Conservation (phyloP, 2,113 vertebrate species). For the Mellivora capensis region DNA sequence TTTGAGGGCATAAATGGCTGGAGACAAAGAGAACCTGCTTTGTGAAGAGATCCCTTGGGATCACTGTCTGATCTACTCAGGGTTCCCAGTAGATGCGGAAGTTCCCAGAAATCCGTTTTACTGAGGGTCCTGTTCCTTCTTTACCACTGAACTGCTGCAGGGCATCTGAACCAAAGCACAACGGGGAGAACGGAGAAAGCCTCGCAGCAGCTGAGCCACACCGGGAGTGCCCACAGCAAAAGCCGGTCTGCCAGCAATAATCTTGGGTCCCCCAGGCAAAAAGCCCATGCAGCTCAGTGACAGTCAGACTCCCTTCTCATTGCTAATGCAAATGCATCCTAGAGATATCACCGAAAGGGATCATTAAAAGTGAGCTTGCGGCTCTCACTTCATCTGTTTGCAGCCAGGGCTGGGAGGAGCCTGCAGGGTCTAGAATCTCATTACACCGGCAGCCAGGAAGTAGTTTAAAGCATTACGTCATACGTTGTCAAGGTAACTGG, state of each 20-base stretch:
- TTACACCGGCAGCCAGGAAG: constrained; percentile 16
- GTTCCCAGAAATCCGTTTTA: not conserved
- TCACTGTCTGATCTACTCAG: not conserved
- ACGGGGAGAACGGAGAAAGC: not conserved
- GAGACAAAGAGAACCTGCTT: constrained; percentile 9
- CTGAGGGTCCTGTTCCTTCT: not conserved
- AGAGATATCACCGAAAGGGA: not conserved
- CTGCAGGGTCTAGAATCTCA: not conserved
- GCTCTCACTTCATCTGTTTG: not conserved
- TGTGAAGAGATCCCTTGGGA: constrained; percentile 26
- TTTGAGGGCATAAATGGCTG: not conserved
- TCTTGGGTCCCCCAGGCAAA: not conserved
- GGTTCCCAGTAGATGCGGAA: constrained; percentile 1
- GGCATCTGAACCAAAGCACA: not conserved
- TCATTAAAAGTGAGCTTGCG: not conserved
- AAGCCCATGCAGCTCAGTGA: not conserved
- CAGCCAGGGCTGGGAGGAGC: not conserved
- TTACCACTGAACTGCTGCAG: not conserved
- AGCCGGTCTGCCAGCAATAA: not conserved
- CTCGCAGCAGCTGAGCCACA: not conserved
- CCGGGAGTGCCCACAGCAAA: not conserved
- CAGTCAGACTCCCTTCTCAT: not conserved
- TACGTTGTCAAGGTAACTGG: constrained; percentile 66
- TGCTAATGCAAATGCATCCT: constrained; percentile 17
- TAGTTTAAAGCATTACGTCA: constrained; percentile 40